A percentile compares a stretch with the other conserved stretches of the same genome.
phyloP scores from a whole-genome alignment of 2,797 vertebrate genomes.

The Erethizon dorsatum region DNA sequence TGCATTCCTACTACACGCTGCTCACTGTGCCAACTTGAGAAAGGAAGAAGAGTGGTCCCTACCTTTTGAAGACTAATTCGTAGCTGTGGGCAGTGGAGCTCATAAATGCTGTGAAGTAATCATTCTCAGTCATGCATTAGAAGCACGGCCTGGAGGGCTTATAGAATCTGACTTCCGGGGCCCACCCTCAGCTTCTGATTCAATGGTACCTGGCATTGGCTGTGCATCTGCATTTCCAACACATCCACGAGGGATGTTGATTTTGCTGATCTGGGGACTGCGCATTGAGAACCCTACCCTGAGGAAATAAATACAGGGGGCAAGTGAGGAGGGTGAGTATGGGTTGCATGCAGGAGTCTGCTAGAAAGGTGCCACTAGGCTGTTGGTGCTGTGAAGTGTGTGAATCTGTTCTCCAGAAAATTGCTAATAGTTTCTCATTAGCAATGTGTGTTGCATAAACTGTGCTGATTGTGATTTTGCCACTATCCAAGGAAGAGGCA shows the following conservation, averaged over 20 bases:
- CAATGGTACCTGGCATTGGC: background rate
- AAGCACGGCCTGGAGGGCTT: background rate
- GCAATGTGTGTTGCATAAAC: background rate
- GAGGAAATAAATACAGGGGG: background rate
- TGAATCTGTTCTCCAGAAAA: background rate
- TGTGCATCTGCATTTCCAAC: background rate
- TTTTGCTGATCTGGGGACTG: background rate
- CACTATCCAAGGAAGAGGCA: background rate
- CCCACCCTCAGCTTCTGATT: background rate
- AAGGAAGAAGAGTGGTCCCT: background rate
- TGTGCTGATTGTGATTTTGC: background rate
- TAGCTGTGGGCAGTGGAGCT: background rate
- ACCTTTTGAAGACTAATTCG: background rate
- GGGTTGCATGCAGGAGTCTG: background rate
- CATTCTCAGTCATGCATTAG: rapidly evolving
- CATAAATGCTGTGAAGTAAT: background rate
- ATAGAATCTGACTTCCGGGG: background rate
- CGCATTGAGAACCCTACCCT: background rate
- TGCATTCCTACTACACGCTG: background rate
- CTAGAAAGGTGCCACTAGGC: background rate
- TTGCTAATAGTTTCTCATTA: background rate
- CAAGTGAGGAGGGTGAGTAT: background rate
- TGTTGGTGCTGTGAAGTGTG: background rate
- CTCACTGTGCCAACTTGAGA: background rate
- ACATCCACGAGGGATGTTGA: background rate